Conservation (phyloP, 2,113 vertebrate genomes). For the Reinhardtius hippoglossoides region DNA sequence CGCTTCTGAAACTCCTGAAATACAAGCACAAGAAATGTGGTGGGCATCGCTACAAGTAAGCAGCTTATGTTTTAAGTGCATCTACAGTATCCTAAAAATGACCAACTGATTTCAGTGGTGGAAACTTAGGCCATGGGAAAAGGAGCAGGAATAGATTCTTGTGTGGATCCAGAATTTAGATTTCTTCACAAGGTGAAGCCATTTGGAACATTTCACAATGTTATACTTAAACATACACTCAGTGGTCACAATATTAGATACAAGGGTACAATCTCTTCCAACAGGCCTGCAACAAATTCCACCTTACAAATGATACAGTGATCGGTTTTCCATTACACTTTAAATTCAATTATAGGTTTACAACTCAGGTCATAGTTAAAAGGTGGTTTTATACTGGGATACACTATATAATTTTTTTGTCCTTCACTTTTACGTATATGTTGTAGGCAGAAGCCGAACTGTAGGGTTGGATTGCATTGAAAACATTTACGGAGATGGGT, state of each 20-base stretch:
- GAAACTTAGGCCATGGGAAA: not conserved
- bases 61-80: no score
- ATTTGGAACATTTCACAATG: not conserved
- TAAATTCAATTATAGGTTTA: no score
- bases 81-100: not conserved
- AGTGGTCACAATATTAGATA: no score
- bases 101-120: not conserved
- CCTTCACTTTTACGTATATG: no score
- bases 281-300: not conserved
- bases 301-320: not conserved
- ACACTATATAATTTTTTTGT: no score
- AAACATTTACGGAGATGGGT: no score
- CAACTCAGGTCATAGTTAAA: no score
- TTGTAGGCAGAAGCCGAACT: no score
- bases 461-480: no score
- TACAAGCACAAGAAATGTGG: not conserved
- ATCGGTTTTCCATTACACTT: no score
- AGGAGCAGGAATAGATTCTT: not conserved
- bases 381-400: no score
- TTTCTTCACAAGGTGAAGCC: not conserved
- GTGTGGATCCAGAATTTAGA: not conserved
- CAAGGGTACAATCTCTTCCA: not conserved
- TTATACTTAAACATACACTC: no score
- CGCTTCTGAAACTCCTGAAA: slow-evolving; percentile 92
- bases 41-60: not conserved